Conservation (phyloP, 2,797 vertebrate species). For the Danionella dracula region DNA sequence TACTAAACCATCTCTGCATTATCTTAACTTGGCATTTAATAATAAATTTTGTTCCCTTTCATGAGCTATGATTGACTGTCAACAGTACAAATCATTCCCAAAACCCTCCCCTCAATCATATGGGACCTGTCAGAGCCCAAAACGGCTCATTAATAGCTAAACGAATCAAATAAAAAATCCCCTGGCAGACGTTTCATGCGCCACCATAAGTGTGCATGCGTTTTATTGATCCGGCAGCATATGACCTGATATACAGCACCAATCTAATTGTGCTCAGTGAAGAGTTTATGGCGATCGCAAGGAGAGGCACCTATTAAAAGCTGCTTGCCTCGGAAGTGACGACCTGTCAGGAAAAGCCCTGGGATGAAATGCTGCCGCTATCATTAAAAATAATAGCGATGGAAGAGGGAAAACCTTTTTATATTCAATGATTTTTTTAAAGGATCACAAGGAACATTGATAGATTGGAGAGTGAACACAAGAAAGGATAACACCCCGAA, state of each 20-base stretch:
- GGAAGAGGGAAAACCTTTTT: background rate
- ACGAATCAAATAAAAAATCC: slow-evolving; percentile 67
- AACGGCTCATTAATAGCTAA: slow-evolving; percentile 72
- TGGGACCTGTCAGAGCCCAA: slow-evolving; percentile 55
- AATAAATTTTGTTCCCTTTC: background rate
- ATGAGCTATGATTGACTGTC: background rate
- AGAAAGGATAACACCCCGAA: background rate
- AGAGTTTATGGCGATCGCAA: slow-evolving; percentile 58
- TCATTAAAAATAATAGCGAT: slow-evolving; percentile 57
- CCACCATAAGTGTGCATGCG: slow-evolving; percentile 54
- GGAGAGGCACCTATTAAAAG: slow-evolving; percentile 59
- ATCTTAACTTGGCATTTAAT: background rate
- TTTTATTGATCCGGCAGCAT: slow-evolving; percentile 64
- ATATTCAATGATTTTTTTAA: background rate
- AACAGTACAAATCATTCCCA: background rate
- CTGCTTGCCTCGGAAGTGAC: slow-evolving; percentile 45
- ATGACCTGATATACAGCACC: slow-evolving; percentile 64
- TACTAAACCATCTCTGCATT: background rate
- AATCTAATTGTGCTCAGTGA: slow-evolving; percentile 68
- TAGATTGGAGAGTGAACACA: background rate
- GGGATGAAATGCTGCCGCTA: slow-evolving; percentile 44
- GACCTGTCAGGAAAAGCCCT: slow-evolving; percentile 37
- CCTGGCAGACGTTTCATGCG: slow-evolving; percentile 42
- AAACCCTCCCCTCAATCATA: slow-evolving; percentile 61
- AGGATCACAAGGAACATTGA: background rate